phyloP scores from a whole-genome alignment of 2,888 invertebrate species.

The Drosophila peninsularis region DNA sequence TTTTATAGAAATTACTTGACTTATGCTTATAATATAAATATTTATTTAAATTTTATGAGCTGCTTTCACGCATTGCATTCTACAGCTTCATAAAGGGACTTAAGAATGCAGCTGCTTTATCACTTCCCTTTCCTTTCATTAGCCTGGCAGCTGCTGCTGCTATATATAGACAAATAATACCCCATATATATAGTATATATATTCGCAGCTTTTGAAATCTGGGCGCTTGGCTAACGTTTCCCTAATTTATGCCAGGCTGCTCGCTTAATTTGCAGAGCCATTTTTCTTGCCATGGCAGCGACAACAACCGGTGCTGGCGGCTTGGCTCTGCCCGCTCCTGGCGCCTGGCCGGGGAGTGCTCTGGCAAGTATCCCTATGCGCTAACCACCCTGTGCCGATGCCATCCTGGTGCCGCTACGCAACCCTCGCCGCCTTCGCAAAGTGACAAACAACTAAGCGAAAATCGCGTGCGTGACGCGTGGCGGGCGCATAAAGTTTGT shows the following conservation, averaged over 20 bases:
- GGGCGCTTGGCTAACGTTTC: conserved; percentile 25
- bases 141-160: conserved; percentile 1
- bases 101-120: too few species aligned
- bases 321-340: background rate
- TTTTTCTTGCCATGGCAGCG: conserved; percentile 65
- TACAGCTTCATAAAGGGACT: too few species aligned
- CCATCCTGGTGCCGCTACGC: background rate
- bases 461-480: conserved; percentile 80
- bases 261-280: conserved; percentile 70
- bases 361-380: conserved; percentile 6
- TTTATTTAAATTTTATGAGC: too few species aligned
- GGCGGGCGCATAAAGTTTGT: conserved; percentile 75
- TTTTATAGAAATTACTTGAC: too few species aligned
- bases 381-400: conserved; percentile 1
- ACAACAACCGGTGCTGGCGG: conserved; percentile 40
- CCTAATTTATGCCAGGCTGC: conserved; percentile 64
- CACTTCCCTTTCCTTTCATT: background rate
- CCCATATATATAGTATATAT: background rate
- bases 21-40: too few species aligned
- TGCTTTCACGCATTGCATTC: too few species aligned
- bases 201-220: conserved; percentile 42
- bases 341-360: background rate
- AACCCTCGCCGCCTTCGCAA: conserved; percentile 16
- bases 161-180: background rate
- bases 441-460: conserved; percentile 79